Conservation (phyloP, 2,888 invertebrate species). For the Hemithea aestivaria region DNA sequence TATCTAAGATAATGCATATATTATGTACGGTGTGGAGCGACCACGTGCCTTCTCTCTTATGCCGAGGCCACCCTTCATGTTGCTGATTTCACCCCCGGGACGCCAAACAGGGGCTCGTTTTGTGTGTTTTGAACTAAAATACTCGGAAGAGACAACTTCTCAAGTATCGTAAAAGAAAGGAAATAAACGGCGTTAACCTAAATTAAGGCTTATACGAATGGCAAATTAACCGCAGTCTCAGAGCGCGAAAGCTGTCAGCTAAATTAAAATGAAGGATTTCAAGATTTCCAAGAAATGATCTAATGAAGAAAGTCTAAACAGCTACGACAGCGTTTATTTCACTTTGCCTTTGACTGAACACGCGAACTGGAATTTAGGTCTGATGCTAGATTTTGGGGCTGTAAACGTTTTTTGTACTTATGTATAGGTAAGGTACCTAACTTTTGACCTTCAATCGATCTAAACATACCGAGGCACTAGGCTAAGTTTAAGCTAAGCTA, state of each 20-base stretch:
- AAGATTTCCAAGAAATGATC: constrained; percentile 3
- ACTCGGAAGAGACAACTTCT: constrained; percentile 27
- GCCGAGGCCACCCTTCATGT: constrained; percentile 46
- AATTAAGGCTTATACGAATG: constrained; percentile 1
- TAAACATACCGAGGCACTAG: too few species aligned
- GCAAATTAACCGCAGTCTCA: constrained; percentile 1
- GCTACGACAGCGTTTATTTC: neutral
- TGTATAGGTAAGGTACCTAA: too few species aligned
- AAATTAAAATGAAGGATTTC: constrained; percentile 9
- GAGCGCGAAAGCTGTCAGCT: constrained; percentile 6
- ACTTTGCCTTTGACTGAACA: too few species aligned
- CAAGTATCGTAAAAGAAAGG: constrained; percentile 5
- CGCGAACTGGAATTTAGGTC: too few species aligned
- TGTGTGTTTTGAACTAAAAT: constrained; percentile 29
- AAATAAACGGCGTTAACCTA: constrained; percentile 5
- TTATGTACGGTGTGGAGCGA: constrained; percentile 40
- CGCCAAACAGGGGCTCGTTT: constrained; percentile 21
- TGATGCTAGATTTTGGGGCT: too few species aligned
- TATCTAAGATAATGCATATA: constrained; percentile 47
- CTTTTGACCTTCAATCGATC: too few species aligned
- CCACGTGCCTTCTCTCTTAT: constrained; percentile 36
- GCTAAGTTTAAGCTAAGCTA: too few species aligned
- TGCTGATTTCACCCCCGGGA: constrained; percentile 52
- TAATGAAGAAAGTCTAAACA: neutral
- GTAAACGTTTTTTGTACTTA: too few species aligned